A percentile compares a stretch with the other conserved stretches of the same genome.
Evolutionary conservation across 2,113 vertebrate genomes (phyloP).

Genomic region (Pungitius pungitius): DNA sequence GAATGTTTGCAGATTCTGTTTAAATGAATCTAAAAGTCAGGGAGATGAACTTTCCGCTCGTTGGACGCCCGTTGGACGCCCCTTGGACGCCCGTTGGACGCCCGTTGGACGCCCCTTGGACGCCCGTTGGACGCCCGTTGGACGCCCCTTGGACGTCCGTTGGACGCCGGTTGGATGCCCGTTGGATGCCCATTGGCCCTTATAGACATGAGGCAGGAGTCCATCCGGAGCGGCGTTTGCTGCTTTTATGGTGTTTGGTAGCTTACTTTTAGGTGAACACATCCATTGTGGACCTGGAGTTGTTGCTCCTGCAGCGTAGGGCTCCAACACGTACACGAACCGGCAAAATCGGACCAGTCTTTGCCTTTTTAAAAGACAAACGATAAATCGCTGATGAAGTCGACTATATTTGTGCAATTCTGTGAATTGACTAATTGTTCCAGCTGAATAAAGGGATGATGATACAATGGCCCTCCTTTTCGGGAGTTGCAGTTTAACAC

Average conservation of each 20-base stretch:
- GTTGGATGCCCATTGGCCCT: not conserved
- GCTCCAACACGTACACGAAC: not conserved
- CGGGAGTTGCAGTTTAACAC: not conserved
- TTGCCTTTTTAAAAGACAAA: not conserved
- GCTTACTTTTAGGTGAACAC: constrained; percentile 2
- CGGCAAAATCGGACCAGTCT: not conserved
- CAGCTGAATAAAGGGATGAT: not conserved
- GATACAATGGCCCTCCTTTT: not conserved
- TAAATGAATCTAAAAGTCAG: constrained; percentile 1
- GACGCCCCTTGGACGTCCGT: no score
- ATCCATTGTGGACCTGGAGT: not conserved
- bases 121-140: not conserved
- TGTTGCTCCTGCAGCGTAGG: not conserved
- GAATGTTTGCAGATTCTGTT: not conserved
- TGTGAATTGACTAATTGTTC: not conserved
- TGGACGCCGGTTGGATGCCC: not conserved
- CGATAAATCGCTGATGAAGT: not conserved
- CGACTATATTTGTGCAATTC: not conserved
- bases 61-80: not conserved
- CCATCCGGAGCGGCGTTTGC: not conserved
- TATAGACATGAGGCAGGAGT: not conserved
- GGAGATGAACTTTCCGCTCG: not conserved
- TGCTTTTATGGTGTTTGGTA: not conserved
- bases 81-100: no score
- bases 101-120: not conserved